Evolutionary conservation across 2,888 invertebrate species (phyloP), one percentile per base, ranked within the genome.

Genomic region (Gandaritis pyraliata): DNA sequence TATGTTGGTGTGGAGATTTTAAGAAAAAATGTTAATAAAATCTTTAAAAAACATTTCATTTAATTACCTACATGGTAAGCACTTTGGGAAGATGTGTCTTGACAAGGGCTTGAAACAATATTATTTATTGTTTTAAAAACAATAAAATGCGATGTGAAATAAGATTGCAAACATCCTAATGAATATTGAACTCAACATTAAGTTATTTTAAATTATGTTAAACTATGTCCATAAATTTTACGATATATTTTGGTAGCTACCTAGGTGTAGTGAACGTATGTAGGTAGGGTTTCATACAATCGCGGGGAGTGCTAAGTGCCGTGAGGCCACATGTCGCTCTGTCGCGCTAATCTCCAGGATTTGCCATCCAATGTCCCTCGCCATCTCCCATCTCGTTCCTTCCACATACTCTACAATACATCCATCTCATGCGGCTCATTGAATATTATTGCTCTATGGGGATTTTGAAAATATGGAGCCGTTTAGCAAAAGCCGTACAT

Each of bases 381-480:
- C 71, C 68, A 75, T 73, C 71, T 60, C 65, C 75, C 73, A 39
- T 90, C 90, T 76, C 85, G 66, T 78, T 89, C 55, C 80, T 65
- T 73, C 69, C 71, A 68, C 72, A 64, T 65, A 53, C 68, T 56
- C 61, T 66, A 72, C 73, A 75, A 81, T 87, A 83, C 80, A 80
- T 80, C 83, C 79, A 78, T 91, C 88, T 87, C 91, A 78, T 78
- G 74, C 80, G 81, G 76, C 87, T 88, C 90, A 90, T 90, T 90
- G 90, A 90, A 91, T 90, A 90, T 91, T 91, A 92, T 92, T 91
- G 91, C 90, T 89, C 91, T 90, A 88, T 90, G 82, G 92, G 92
- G 92, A 92, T 92, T 91, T 90, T 88, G 87, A 90, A 92, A 92
- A 92, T 91, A 92, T 92, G 92, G 89, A 91, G 85, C 88, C 92